These are phyloP conservation scores for Geococcyx californianus DNA, from an alignment of 2,113 vertebrate genomes.

Conservation along the genomic window DNA sequence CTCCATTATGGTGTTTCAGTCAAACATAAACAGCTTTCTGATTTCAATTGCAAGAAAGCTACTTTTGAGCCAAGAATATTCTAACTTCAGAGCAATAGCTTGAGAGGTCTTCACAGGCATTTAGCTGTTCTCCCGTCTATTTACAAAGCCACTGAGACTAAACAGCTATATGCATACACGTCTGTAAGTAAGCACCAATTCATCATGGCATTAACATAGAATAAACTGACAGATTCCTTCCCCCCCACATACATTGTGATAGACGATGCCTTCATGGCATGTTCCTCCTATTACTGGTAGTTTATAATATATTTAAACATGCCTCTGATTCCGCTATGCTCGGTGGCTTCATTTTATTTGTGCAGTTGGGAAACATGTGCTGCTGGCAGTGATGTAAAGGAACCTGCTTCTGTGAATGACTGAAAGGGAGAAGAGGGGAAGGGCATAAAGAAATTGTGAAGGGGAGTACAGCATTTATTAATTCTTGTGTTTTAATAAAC, in stretches of 20 bases:
- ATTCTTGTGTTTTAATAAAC: constrained; percentile 30
- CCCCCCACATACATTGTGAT: not conserved
- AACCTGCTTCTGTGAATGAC: not conserved
- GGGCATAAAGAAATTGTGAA: not conserved
- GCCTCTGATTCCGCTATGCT: not conserved
- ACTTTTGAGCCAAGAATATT: constrained; percentile 12
- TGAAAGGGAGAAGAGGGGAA: not conserved
- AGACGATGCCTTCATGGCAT: not conserved
- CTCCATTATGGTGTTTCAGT: constrained; percentile 23
- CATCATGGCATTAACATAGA: not conserved
- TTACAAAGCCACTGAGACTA: not conserved
- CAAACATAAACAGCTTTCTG: constrained; percentile 51
- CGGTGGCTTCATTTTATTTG: not conserved
- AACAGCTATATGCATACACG: not conserved
- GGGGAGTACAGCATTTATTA: not conserved
- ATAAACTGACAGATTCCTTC: not conserved
- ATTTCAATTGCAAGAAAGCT: constrained; percentile 12
- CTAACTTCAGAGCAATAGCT: constrained; percentile 2
- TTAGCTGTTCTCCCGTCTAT: not conserved
- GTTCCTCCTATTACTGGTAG: not conserved
- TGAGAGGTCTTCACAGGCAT: not conserved
- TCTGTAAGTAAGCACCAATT: not conserved
- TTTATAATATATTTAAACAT: not conserved
- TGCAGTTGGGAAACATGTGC: not conserved
- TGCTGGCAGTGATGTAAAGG: not conserved